phyloP scores from a whole-genome alignment of 2,888 invertebrate species.

The Baronia brevicornis region DNA sequence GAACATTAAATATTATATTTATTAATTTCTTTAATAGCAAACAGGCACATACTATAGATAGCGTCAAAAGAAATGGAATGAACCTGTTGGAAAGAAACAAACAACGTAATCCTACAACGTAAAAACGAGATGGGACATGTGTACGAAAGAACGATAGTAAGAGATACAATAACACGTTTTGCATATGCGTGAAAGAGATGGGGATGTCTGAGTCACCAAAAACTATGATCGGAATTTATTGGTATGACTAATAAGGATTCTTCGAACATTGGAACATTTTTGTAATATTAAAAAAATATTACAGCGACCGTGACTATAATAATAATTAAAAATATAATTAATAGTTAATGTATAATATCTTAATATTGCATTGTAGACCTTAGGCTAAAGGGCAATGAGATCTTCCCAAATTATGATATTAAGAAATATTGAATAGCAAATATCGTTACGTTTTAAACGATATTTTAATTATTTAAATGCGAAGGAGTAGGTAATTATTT shows the following conservation, averaged over 20 bases:
- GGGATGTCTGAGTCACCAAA: conserved; percentile 27
- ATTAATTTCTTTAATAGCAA: no score
- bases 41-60: conserved; percentile 10
- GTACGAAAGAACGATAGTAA: conserved; percentile 15
- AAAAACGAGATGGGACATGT: conserved; percentile 15
- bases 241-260: conserved; percentile 25
- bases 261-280: not conserved
- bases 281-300: not conserved
- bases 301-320: no score
- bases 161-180: not conserved
- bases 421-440: no score
- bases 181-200: conserved; percentile 18
- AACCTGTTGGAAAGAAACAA: conserved; percentile 16
- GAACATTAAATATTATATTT: no score
- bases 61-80: conserved; percentile 15
- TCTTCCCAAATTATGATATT: no score
- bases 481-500: no score
- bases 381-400: no score
- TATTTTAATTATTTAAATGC: no score
- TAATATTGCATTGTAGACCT: no score
- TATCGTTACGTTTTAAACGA: no score
- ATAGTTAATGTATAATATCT: no score
- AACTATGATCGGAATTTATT: conserved; percentile 23
- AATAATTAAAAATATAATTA: no score
- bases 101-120: conserved; percentile 8